Percentiles rank a stretch among this genome's conserved stretches.
These are phyloP conservation scores for Zelleria hepariella DNA, from an alignment of 2,888 invertebrate genomes.

Conservation along the genomic window DNA sequence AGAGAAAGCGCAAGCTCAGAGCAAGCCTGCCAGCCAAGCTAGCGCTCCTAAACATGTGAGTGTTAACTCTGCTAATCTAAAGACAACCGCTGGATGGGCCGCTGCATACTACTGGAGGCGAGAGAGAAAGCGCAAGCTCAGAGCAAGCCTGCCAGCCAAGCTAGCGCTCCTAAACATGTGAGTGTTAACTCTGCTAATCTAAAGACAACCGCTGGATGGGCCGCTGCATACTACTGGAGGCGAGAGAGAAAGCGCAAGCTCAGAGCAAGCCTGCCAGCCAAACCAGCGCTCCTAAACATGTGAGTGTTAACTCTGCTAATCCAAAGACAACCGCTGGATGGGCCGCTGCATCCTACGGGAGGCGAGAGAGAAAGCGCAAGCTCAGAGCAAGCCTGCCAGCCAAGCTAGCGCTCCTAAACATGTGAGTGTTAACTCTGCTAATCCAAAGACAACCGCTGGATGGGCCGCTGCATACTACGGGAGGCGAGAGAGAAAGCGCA, in stretches of 20 bases:
- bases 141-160: constrained; percentile 35
- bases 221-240: constrained; percentile 55
- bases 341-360: constrained; percentile 59
- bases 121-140: constrained; percentile 38
- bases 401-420: constrained; percentile 33
- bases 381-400: constrained; percentile 33
- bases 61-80: no score
- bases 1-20: constrained; percentile 37
- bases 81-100: constrained; percentile 55
- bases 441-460: constrained; percentile 47
- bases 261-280: constrained; percentile 36
- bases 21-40: constrained; percentile 41
- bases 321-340: constrained; percentile 52
- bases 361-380: constrained; percentile 44
- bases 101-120: constrained; percentile 57
- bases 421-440: no score
- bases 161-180: constrained; percentile 37
- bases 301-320: no score
- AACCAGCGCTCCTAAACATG: constrained; percentile 34
- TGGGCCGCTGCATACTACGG: constrained; percentile 58
- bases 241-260: constrained; percentile 40
- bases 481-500: constrained; percentile 52
- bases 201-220: constrained; percentile 56
- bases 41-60: constrained; percentile 41
- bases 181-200: no score